These are phyloP conservation scores for Pseudomugil tenellus DNA, from an alignment of 2,797 vertebrate species.

Conservation along the genomic window DNA sequence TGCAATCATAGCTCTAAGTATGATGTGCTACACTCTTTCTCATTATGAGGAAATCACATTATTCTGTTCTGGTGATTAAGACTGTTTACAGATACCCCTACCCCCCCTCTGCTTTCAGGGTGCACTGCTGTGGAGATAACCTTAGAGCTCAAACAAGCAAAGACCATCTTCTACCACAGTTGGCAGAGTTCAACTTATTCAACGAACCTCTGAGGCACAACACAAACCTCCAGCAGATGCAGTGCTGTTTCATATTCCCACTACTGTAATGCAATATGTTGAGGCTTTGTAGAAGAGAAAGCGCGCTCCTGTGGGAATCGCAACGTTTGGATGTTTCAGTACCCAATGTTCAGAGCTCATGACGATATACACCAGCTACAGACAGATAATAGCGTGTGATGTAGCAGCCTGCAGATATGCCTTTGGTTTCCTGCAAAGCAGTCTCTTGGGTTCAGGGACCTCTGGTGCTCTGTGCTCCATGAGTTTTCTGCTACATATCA, in stretches of 20 bases:
- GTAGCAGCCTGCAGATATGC: constrained; percentile 76
- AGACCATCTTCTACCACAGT: constrained; percentile 42
- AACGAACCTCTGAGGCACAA: constrained; percentile 61
- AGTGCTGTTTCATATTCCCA: constrained; percentile 60
- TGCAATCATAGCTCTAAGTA: constrained; percentile 71
- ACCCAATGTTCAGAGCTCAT: constrained; percentile 67
- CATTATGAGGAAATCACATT: constrained; percentile 71
- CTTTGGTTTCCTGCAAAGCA: constrained; percentile 72
- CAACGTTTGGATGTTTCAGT: constrained; percentile 70
- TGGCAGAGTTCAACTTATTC: constrained; percentile 47
- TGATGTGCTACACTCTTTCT: constrained; percentile 63
- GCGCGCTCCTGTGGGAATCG: constrained; percentile 66
- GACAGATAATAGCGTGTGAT: constrained; percentile 67
- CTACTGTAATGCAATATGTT: constrained; percentile 72
- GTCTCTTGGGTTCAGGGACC: constrained; percentile 74
- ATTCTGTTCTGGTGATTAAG: constrained; percentile 67
- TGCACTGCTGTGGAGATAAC: constrained; percentile 17
- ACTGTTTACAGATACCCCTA: constrained; percentile 56
- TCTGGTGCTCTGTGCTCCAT: constrained; percentile 61
- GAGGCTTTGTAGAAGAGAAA: constrained; percentile 70
- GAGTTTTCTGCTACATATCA: constrained; percentile 57
- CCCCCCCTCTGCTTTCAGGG: neutral
- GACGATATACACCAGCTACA: constrained; percentile 67
- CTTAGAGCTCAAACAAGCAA: constrained; percentile 34
- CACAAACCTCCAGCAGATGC: constrained; percentile 61